Percentiles rank a stretch among this genome's conserved stretches.
These are phyloP conservation scores for Zophobas atratus DNA, from an alignment of 1,140 invertebrate genomes.

Conservation along the genomic window DNA sequence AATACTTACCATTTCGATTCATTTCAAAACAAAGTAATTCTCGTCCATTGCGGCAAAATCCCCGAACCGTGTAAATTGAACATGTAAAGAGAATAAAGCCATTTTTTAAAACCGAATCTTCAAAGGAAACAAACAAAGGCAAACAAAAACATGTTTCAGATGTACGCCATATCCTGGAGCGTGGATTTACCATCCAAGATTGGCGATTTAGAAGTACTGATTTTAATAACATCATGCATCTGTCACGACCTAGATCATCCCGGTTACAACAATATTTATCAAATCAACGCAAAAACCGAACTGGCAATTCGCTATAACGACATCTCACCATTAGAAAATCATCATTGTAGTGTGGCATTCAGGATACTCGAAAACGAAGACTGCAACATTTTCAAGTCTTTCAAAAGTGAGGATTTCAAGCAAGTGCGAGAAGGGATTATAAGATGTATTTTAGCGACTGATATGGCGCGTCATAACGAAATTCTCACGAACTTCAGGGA, in stretches of 20 bases:
- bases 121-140: not conserved
- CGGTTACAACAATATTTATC: conserved; percentile 92
- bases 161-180: conserved; percentile 89
- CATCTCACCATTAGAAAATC: conserved; percentile 91
- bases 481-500: conserved; percentile 86
- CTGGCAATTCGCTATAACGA: conserved; percentile 91
- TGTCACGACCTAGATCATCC: conserved; percentile 95
- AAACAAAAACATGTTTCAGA: conserved; percentile 70
- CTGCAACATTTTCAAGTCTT: conserved; percentile 84
- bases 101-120: not conserved
- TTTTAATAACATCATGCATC: conserved; percentile 87
- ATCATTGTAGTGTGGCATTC: conserved; percentile 91
- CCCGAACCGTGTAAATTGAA: not conserved
- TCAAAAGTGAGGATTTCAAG: conserved; percentile 76
- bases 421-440: conserved; percentile 85
- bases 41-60: not conserved
- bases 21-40: conserved; percentile 2
- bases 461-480: conserved; percentile 92
- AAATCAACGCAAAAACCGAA: conserved; percentile 90
- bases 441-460: conserved; percentile 87
- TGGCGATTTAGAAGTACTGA: conserved; percentile 82
- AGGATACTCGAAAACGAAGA: conserved; percentile 83
- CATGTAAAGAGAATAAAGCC: not conserved
- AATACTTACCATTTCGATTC: not conserved
- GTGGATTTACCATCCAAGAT: conserved; percentile 80